These are phyloP conservation scores for Entomobrya multifasciata DNA, from an alignment of 2,888 invertebrate species.

Conservation along the genomic window DNA sequence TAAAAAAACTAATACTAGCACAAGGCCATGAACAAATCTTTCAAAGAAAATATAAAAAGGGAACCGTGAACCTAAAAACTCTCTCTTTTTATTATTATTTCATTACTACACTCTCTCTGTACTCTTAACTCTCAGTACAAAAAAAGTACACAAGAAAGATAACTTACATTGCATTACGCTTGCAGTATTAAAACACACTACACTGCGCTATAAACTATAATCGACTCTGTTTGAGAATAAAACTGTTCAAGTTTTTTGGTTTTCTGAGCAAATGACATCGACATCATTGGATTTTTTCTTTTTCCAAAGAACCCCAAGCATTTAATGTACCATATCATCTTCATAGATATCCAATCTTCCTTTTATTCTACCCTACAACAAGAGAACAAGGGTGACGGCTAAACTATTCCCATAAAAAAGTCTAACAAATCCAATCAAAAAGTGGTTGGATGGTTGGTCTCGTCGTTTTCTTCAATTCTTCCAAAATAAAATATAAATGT, in stretches of 20 bases:
- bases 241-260: conserved; percentile 42
- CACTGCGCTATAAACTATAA: no score
- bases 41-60: neutral
- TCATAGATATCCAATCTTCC: conserved; percentile 5
- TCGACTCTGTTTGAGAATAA: no score
- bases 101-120: neutral
- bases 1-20: no score
- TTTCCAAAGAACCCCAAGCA: neutral
- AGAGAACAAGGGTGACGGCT: conserved; percentile 39
- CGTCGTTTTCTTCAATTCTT: no score
- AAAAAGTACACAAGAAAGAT: neutral
- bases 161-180: no score
- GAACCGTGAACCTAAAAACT: no score
- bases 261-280: conserved; percentile 52
- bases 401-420: conserved; percentile 68
- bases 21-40: no score
- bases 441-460: neutral
- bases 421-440: conserved; percentile 66
- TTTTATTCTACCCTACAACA: no score
- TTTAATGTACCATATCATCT: neutral
- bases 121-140: neutral
- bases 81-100: conserved; percentile 15
- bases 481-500: neutral
- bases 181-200: no score
- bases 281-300: conserved; percentile 18